These are phyloP conservation scores for Euspilapteryx auroguttella DNA, from an alignment of 2,888 invertebrate species.

Conservation along the genomic window DNA sequence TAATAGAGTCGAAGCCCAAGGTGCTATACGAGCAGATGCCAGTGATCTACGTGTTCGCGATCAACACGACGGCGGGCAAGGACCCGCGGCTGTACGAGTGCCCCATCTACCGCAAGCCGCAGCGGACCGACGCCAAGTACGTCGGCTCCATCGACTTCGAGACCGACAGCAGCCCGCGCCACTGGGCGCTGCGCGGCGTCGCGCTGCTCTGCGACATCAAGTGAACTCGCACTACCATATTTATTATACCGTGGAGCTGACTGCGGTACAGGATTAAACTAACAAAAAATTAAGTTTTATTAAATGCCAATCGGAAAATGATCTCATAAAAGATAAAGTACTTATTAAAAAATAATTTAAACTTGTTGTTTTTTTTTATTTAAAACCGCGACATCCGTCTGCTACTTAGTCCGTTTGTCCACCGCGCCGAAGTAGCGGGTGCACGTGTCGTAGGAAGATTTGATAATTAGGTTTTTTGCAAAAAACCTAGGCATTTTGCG, in stretches of 20 bases:
- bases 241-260: not conserved
- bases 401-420: too few species aligned
- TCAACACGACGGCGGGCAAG: constrained; percentile 91
- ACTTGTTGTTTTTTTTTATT: too few species aligned
- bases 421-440: too few species aligned
- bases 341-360: too few species aligned
- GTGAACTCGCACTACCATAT: constrained; percentile 39
- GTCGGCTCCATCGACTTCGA: constrained; percentile 95
- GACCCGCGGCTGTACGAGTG: constrained; percentile 92
- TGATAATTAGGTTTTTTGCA: too few species aligned
- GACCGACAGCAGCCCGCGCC: constrained; percentile 88
- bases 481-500: too few species aligned
- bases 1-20: constrained; percentile 92
- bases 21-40: constrained; percentile 95
- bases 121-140: constrained; percentile 92
- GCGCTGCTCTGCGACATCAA: constrained; percentile 96
- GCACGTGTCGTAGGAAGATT: too few species aligned
- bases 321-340: too few species aligned
- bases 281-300: too few species aligned
- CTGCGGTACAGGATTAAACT: too few species aligned
- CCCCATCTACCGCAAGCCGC: constrained; percentile 94
- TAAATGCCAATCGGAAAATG: too few species aligned
- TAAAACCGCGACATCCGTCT: too few species aligned
- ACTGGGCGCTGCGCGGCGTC: constrained; percentile 96
- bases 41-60: constrained; percentile 93